phyloP scores from a whole-genome alignment of 2,888 invertebrate species.

The Drosophila monieri region DNA sequence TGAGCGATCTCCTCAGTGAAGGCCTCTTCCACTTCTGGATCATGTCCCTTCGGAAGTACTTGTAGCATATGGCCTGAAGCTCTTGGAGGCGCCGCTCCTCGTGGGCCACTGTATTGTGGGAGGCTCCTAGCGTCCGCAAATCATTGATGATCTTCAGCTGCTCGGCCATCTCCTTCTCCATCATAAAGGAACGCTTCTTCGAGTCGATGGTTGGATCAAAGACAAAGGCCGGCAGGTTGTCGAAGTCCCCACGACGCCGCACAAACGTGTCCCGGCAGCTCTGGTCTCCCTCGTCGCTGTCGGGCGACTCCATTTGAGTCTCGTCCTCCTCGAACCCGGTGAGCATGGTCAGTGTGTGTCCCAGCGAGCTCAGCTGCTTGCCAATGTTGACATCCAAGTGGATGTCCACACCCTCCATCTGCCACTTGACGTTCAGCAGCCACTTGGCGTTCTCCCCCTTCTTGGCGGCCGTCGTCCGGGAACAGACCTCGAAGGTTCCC shows the following conservation, averaged over 20 bases:
- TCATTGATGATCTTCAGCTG: constrained; percentile 98
- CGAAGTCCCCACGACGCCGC: constrained; percentile 88
- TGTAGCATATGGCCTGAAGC: constrained; percentile 96
- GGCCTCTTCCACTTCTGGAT: constrained; percentile 87
- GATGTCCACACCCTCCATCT: constrained; percentile 99
- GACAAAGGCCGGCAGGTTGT: constrained; percentile 92
- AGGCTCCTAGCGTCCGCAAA: constrained; percentile 93
- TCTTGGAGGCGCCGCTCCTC: constrained; percentile 96
- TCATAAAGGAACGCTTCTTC: constrained; percentile 93
- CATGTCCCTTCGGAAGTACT: constrained; percentile 97
- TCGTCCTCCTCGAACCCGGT: constrained; percentile 95
- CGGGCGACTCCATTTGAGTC: constrained; percentile 87
- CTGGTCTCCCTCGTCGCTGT: constrained; percentile 91
- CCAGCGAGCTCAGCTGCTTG: constrained; percentile 96
- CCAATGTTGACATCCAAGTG: constrained; percentile 98
- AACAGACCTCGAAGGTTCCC: constrained; percentile 96
- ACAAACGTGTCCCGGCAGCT: constrained; percentile 85
- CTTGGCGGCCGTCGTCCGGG: constrained; percentile 93
- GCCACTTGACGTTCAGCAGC: constrained; percentile 99
- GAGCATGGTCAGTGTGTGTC: constrained; percentile 97
- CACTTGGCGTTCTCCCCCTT: constrained; percentile 97
- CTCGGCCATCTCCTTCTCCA: constrained; percentile 98
- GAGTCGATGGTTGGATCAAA: constrained; percentile 92
- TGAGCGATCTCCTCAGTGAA: constrained; percentile 83
- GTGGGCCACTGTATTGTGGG: constrained; percentile 94